Evolutionary conservation across 2,797 vertebrate genomes (phyloP).

Genomic region (Acipenser ruthenus): DNA sequence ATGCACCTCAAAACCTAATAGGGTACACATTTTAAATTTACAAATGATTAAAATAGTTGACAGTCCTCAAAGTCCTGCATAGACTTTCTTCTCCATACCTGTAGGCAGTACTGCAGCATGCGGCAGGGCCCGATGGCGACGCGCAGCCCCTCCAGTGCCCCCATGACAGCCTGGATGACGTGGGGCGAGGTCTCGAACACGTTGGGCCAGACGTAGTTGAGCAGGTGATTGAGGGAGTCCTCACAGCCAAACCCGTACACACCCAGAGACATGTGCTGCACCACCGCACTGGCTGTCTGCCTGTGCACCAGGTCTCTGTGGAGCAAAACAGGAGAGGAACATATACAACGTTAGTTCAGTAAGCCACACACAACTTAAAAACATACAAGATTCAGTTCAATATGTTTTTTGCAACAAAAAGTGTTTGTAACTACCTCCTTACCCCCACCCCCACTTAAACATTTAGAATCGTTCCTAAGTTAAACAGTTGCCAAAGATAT

Average conservation of each 20-base stretch:
- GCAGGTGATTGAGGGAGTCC: conserved; percentile 90
- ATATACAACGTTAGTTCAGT: too few species aligned
- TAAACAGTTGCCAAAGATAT: too few species aligned
- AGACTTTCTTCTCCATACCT: conserved; percentile 53
- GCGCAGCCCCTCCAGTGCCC: conserved; percentile 87
- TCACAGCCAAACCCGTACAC: conserved; percentile 97
- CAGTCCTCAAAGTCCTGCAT: too few species aligned
- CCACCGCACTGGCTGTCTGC: conserved; percentile 92
- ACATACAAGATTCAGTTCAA: background rate
- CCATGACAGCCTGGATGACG: conserved; percentile 97
- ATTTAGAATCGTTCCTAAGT: too few species aligned
- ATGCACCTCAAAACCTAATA: too few species aligned
- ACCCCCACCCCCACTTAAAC: too few species aligned
- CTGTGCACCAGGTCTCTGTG: conserved; percentile 92
- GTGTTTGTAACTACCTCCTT: too few species aligned
- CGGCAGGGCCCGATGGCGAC: conserved; percentile 95
- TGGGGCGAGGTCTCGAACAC: conserved; percentile 97
- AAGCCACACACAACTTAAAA: background rate
- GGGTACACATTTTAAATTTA: too few species aligned
- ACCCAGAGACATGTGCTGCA: conserved; percentile 95
- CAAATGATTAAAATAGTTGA: too few species aligned
- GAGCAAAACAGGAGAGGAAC: background rate
- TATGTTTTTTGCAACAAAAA: background rate
- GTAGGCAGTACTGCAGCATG: conserved; percentile 96
- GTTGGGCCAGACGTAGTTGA: conserved; percentile 98